phyloP scores from a whole-genome alignment of 2,797 vertebrate genomes.

The Lateolabrax maculatus region DNA sequence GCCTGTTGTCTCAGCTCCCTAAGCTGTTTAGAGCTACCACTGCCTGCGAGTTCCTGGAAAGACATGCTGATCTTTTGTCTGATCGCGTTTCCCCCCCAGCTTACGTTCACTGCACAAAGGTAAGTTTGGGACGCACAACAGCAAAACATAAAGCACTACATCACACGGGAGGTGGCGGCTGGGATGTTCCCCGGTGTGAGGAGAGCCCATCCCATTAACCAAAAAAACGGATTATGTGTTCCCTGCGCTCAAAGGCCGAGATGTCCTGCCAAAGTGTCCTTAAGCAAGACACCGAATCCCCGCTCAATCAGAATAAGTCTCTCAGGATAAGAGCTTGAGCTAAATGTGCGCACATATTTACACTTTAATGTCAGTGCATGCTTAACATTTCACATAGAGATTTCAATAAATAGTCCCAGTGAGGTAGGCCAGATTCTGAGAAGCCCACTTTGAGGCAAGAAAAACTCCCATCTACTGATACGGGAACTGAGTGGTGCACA shows the following conservation, averaged over 20 bases:
- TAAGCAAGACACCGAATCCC: conserved; percentile 12
- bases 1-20: conserved; percentile 46
- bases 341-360: neutral
- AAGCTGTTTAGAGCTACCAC: conserved; percentile 49
- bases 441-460: neutral
- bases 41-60: conserved; percentile 31
- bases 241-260: conserved; percentile 4
- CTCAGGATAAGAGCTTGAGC: conserved; percentile 8
- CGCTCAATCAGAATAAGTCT: neutral
- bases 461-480: neutral
- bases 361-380: neutral
- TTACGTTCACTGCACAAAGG: conserved; percentile 25
- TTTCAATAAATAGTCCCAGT: neutral
- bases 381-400: neutral
- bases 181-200: neutral
- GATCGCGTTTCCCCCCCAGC: neutral
- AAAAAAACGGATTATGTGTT: conserved; percentile 38
- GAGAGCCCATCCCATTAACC: conserved; percentile 35
- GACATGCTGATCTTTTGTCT: conserved; percentile 56
- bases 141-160: conserved; percentile 17
- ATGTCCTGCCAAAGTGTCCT: conserved; percentile 49
- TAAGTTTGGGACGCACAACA: conserved; percentile 16
- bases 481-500: too few species aligned
- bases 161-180: neutral
- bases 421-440: neutral